Conservation (phyloP, 2,113 vertebrate species). For the Oncorhynchus gorbuscha region DNA sequence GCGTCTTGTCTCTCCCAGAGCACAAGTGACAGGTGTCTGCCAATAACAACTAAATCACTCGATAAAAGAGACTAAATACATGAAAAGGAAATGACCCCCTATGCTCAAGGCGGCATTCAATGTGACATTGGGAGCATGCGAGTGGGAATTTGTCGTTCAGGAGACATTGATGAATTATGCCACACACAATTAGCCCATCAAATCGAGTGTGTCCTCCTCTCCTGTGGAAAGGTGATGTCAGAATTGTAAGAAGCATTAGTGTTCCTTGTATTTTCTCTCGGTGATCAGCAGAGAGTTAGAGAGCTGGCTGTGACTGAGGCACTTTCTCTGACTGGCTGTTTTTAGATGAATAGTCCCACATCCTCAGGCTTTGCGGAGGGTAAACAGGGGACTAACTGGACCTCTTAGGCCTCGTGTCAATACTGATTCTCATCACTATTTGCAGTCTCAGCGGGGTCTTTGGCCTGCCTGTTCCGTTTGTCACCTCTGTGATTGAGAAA, state of each 20-base stretch:
- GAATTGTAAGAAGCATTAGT: conserved; percentile 67
- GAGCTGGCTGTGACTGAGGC: conserved; percentile 25
- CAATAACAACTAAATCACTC: conserved; percentile 53
- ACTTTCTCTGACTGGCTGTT: conserved; percentile 33
- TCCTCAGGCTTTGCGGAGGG: conserved; percentile 40
- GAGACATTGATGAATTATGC: conserved; percentile 79
- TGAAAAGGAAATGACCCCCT: conserved; percentile 62
- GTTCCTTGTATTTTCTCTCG: conserved; percentile 60
- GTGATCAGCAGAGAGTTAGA: conserved; percentile 47
- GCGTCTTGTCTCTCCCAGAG: neutral
- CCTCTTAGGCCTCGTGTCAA: conserved; percentile 68
- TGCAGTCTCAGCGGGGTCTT: conserved; percentile 54
- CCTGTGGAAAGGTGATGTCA: conserved; percentile 76
- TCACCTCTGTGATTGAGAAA: conserved; percentile 58
- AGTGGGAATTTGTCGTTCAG: conserved; percentile 67
- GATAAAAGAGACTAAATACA: conserved; percentile 60
- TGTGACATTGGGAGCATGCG: conserved; percentile 49
- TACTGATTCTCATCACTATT: conserved; percentile 68
- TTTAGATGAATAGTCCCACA: conserved; percentile 50
- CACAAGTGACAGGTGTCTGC: conserved; percentile 41
- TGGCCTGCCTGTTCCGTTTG: conserved; percentile 51
- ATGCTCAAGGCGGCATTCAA: conserved; percentile 49
- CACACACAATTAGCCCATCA: conserved; percentile 77
- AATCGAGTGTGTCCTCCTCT: conserved; percentile 77
- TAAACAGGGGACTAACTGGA: conserved; percentile 60